A percentile compares a stretch with the other conserved stretches of the same genome.
Conservation (phyloP, 2,113 vertebrate species). For the Tetrax tetrax region DNA sequence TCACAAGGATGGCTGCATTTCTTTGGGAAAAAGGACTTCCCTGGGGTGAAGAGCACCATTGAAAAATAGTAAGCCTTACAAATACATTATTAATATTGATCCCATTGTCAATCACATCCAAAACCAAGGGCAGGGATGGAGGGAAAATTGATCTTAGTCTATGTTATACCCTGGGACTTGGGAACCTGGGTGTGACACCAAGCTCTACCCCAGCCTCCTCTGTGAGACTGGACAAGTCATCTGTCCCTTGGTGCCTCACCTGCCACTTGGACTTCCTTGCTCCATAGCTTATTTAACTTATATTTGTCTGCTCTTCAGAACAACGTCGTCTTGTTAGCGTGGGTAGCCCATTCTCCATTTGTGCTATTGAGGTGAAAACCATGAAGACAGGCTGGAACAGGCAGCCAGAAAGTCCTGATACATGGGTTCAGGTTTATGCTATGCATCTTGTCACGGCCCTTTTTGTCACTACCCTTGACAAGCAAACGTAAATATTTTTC, state of each 20-base stretch:
- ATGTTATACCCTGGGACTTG: neutral
- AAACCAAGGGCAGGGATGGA: neutral
- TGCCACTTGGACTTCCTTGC: neutral
- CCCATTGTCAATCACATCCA: neutral
- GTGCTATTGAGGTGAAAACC: neutral
- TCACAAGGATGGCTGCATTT: constrained; percentile 55
- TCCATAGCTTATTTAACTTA: neutral
- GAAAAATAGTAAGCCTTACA: constrained; percentile 50
- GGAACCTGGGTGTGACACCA: neutral
- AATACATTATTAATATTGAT: constrained; percentile 34
- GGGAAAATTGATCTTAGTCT: neutral
- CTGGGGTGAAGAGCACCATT: neutral
- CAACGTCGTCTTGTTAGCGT: neutral
- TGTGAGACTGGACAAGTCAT: neutral
- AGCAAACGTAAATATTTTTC: fast-evolving
- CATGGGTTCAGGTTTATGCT: neutral
- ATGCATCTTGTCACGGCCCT: neutral
- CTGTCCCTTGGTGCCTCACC: neutral
- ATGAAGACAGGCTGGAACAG: neutral
- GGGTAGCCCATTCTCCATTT: neutral
- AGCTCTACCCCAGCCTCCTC: neutral
- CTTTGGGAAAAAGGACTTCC: constrained; percentile 42
- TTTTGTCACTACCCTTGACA: neutral
- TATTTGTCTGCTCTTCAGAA: neutral
- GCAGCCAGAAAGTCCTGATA: neutral